Base-by-base conservation (phyloP, 2,888 invertebrate genomes). In the Zygogramma bicolorata region DNA sequence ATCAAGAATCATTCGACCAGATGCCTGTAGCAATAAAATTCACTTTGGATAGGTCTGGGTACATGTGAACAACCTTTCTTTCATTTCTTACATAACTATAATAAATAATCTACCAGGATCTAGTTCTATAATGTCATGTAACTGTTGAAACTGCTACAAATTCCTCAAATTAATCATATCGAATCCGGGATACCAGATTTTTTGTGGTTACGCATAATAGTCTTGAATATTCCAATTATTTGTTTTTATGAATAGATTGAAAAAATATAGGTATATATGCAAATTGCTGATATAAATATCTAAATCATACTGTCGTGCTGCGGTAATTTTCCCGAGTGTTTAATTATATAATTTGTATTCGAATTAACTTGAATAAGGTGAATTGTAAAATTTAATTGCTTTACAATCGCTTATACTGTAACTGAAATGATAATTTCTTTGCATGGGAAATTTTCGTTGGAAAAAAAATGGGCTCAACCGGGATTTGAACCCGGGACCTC, bases 401-500 rank as follows among this genome's bases (percentile, higher is more conserved):
- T 5, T 13, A n/a, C n/a, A 53, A 53, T 53, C 6, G 25, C 8
- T 53, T 25, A 6, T 53, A n/a, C n/a, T n/a, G n/a, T n/a, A n/a
- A n/a, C n/a, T n/a, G n/a, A n/a, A n/a, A n/a, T n/a, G n/a, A n/a
- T n/a, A n/a, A n/a, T n/a, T n/a, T n/a, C n/a, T n/a, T n/a, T n/a
- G n/a, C n/a, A n/a, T n/a, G n/a, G n/a, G n/a, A n/a, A n/a, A n/a
- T n/a, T n/a, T n/a, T n/a, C 13, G 13, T 13, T 3, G 5, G n/a
- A 27, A 75, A 82, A 82, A 83, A 82, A 79, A 66, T 74, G 85
- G 84, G 85, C 86, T 86, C 86, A 86, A 84, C 86, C 86, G 86
- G 86, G 86, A 87, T 86, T 86, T 86, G 86, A 87, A 87, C 86
- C 86, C 87, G 87, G 86, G 87, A 86, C 86, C 86, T 87, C 87